These are phyloP conservation scores for Casuarius casuarius DNA, from an alignment of 2,113 vertebrate genomes.

Conservation along the genomic window DNA sequence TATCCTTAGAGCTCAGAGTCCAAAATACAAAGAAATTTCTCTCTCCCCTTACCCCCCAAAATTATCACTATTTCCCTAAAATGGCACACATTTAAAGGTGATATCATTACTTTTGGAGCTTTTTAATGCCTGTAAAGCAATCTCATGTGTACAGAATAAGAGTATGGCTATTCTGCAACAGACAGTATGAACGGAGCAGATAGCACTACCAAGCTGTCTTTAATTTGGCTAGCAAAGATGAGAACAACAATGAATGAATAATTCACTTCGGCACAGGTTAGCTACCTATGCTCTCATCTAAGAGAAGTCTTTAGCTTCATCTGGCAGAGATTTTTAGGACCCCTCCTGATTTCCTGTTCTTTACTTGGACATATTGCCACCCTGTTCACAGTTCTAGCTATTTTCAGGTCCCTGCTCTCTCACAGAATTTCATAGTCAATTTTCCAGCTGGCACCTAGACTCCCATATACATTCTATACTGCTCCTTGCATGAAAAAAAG, in stretches of 20 bases:
- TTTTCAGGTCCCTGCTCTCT: not conserved
- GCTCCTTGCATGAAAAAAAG: not conserved
- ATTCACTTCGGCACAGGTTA: not conserved
- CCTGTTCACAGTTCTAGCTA: not conserved
- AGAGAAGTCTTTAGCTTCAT: not conserved
- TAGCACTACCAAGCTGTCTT: not conserved
- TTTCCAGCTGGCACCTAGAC: not conserved
- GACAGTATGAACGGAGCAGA: not conserved
- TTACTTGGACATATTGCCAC: not conserved
- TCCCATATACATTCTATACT: not conserved
- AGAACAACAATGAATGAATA: not conserved
- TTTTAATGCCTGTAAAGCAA: not conserved
- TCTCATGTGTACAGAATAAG: not conserved
- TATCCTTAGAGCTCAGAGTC: not conserved
- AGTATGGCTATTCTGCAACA: not conserved
- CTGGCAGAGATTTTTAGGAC: not conserved
- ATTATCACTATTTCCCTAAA: not conserved
- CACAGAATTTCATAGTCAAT: not conserved
- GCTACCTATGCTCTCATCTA: not conserved
- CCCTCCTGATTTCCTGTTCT: not conserved
- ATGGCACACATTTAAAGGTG: not conserved
- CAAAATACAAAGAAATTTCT: not conserved
- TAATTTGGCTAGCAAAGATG: not conserved
- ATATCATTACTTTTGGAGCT: not conserved
- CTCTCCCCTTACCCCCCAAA: not conserved